Evolutionary conservation across 1,140 invertebrate genomes (phyloP).

Genomic region (Eriosoma lanigerum): DNA sequence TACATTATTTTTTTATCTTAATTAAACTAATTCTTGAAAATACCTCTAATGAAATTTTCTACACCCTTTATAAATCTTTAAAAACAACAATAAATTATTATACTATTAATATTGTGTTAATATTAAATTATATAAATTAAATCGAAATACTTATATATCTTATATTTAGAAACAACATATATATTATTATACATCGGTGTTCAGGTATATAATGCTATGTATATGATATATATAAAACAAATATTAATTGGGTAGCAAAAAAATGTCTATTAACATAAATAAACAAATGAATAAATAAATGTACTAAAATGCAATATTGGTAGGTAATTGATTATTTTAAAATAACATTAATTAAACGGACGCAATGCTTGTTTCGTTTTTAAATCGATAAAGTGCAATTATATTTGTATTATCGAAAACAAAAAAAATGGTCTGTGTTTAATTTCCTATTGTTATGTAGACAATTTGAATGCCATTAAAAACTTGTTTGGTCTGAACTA

Average conservation of each 20-base stretch:
- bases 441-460: not conserved
- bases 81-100: too few species aligned
- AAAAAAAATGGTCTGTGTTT: not conserved
- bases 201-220: not conserved
- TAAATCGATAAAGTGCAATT: conserved; percentile 14
- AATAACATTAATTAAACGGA: conserved; percentile 6
- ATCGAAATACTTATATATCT: too few species aligned
- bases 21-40: too few species aligned
- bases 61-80: too few species aligned
- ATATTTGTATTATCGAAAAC: not conserved
- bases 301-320: conserved; percentile 2
- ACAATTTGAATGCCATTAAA: not conserved
- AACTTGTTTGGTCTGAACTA: too few species aligned
- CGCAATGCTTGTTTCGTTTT: conserved; percentile 7
- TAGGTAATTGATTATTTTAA: conserved; percentile 43
- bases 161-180: too few species aligned
- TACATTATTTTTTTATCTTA: too few species aligned
- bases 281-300: conserved; percentile 3
- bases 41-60: too few species aligned
- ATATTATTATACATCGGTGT: too few species aligned
- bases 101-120: too few species aligned
- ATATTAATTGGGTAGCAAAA: not conserved
- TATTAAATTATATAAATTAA: too few species aligned
- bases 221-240: not conserved
- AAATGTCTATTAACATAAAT: not conserved